Base-by-base conservation (phyloP, 2,113 vertebrate species). In the Odontophorus gujanensis region DNA sequence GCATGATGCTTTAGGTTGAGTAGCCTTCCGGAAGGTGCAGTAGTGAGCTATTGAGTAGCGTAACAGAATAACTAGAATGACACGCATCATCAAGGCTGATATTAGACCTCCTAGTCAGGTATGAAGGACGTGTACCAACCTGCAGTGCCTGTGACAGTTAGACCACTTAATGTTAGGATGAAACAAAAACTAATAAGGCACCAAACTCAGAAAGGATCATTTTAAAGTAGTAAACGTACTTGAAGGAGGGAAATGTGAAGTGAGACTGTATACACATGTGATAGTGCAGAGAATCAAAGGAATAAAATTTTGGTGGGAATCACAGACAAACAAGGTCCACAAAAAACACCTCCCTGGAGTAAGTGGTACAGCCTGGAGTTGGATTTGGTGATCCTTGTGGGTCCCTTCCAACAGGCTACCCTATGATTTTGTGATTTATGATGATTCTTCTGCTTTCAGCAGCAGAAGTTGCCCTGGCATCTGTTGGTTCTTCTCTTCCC, bases 1-100 rank as follows among this genome's bases (percentile, higher is more conserved):
- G 53, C 16, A 32, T 1, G 0, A 1, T 51, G 32, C 51, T 72
- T 76, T 45, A 43, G 81, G 43, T 48, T 79, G 38, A 87, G 36
- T 36, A 53, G 62, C 42, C 28, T 85, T 77, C 47, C 61, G 32
- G 86, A 25, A 30, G 67, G 15, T 32, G 32, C 36, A 36, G 45
- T 0, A 0, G 65, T 42, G 59, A 12, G 0, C 0, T 25, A 8
- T 28, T 40, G 76, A 69, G 67, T n/a, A 84, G 45, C 6, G 6
- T 9, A 2, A 16, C 9, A 6, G 4, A 50, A 4, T 13, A 47
- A 26, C 30, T 17, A 81, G 59, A 79, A 20, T 12, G 30, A 81
- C 53, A 18, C 12, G 9, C 6, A 19, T 73, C 76, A 47, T 68
- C 16, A 24, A 65, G 34, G 19, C 32, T 71, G 57, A 25, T 50